Base-by-base conservation (phyloP, 1,140 invertebrate genomes). In the Helicoverpa armigera region DNA sequence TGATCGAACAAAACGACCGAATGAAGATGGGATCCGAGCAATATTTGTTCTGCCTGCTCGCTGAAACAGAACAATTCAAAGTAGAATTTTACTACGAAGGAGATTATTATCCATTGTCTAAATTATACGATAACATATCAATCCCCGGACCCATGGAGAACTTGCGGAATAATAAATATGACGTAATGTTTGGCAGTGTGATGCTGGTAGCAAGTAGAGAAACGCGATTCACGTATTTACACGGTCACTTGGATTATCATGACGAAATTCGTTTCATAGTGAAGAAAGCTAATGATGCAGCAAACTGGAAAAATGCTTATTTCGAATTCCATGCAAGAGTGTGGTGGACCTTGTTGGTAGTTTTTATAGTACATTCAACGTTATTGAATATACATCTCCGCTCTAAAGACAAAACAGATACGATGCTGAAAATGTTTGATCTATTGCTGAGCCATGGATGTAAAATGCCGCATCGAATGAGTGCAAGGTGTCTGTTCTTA, bases 231-330 rank as follows among this genome's bases (percentile, higher is more conserved):
- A 61, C 69, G 3, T 91, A 85, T 63, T 63, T 92, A 0, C 86
- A 75, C 10, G 81, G 77, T 0, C 85, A 90, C 50, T 51, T 88
- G 11, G 80, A 85, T 10, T 86, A 79, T 18, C 54, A 61, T 10
- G 91, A 94, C 29, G 85, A 90, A 2, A 12, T 93, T 0, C 82
- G 78, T 11, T 73, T 89, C 11, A 48, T 90, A 7, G 91, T 94
- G 1, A 84, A 87, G 53, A 89, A 74, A 76, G 87, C 92, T 1
- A 61, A 63, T 12, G 13, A 18, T 11, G 79, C 90, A 0, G 61
- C 85, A 1, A 11, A 9, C 13, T 92, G 87, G 87, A 88, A 87
- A 77, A 82, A 87, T 29, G 48, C 88, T 16, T 90, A 88, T 77
- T 70, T 88, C 9, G 91, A 88, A 82, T 94, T 94, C 18, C 10